Percentiles rank a stretch among this genome's conserved stretches.
These are phyloP conservation scores for Diorhabda elongata DNA, from an alignment of 1,140 invertebrate species.

Conservation along the genomic window DNA sequence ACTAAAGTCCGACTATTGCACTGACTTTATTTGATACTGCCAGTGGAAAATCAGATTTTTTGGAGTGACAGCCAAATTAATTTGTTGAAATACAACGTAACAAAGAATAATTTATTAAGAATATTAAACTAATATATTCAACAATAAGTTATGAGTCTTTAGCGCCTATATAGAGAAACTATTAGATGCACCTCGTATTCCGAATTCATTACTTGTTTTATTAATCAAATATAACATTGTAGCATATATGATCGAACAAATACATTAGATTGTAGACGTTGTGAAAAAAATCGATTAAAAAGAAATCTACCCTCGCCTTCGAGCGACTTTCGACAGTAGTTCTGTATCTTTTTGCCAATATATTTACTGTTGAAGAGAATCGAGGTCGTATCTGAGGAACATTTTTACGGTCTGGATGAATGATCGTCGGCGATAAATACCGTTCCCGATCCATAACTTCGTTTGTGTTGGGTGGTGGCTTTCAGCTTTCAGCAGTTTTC, in stretches of 20 bases:
- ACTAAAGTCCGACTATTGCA: no score
- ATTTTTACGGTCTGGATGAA: constrained; percentile 16
- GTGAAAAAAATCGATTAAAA: not conserved
- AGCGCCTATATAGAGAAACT: no score
- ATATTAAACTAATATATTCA: no score
- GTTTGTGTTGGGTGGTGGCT: constrained; percentile 7
- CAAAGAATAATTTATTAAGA: no score
- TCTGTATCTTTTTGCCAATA: not conserved
- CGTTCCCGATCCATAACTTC: constrained; percentile 15
- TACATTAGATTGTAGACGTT: not conserved
- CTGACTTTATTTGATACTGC: no score
- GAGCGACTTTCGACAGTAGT: not conserved
- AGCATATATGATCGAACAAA: not conserved
- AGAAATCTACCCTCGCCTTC: not conserved
- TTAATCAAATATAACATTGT: not conserved
- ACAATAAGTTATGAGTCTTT: no score
- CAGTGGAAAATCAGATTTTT: no score
- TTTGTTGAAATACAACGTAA: no score
- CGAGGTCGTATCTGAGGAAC: not conserved
- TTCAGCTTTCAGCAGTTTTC: constrained; percentile 17
- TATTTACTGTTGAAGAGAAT: not conserved
- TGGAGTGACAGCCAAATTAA: no score
- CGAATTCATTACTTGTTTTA: not conserved
- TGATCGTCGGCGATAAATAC: constrained; percentile 17
- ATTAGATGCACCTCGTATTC: not conserved